Percentiles rank a stretch among this genome's conserved stretches.
phyloP scores from a whole-genome alignment of 2,797 vertebrate genomes.

The Ptychadena robeensis region DNA sequence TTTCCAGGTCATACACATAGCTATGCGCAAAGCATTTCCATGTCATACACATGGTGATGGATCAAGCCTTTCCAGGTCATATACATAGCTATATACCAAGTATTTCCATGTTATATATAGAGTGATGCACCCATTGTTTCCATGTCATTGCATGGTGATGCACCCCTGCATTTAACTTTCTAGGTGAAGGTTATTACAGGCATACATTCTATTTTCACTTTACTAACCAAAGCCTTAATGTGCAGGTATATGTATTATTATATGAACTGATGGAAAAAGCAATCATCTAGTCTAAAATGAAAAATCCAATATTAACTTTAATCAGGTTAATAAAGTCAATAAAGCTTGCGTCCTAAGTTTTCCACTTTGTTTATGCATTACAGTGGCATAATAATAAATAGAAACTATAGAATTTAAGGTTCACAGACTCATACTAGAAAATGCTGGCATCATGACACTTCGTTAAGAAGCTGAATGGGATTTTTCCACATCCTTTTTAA shows the following conservation, averaged over 20 bases:
- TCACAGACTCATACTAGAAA: not conserved
- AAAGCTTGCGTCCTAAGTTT: not conserved
- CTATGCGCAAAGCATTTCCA: too few species aligned
- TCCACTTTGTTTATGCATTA: not conserved
- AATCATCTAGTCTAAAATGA: not conserved
- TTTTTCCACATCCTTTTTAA: conserved; percentile 29
- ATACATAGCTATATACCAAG: too few species aligned
- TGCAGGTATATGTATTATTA: too few species aligned
- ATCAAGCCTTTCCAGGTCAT: too few species aligned
- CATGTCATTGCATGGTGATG: too few species aligned
- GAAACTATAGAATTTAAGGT: conserved; percentile 7
- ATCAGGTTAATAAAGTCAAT: not conserved
- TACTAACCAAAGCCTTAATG: too few species aligned
- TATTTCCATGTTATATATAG: too few species aligned
- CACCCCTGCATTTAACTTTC: too few species aligned
- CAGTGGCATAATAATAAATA: not conserved
- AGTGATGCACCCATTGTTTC: too few species aligned
- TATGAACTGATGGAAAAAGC: not conserved
- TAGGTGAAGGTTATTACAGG: too few species aligned
- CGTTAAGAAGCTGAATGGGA: conserved; percentile 8
- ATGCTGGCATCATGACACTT: not conserved
- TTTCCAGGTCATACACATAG: too few species aligned
- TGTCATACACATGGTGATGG: too few species aligned
- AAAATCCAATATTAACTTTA: not conserved
- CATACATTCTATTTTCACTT: not conserved